phyloP scores from a whole-genome alignment of 2,888 invertebrate genomes.

The Elegia similella region DNA sequence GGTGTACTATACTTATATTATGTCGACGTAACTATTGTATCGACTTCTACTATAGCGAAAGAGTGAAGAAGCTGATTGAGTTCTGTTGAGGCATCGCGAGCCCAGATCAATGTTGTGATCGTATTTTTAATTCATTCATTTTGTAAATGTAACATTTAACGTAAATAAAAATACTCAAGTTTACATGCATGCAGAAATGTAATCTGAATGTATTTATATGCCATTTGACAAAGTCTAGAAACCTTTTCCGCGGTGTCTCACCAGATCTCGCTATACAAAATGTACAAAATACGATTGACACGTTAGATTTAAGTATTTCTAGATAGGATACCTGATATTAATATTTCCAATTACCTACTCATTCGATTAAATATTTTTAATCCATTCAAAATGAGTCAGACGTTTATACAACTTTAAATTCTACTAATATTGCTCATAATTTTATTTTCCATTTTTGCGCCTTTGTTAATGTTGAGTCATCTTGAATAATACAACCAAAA shows the following conservation, averaged over 20 bases:
- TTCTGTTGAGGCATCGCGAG: background rate
- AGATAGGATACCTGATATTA: constrained; percentile 11
- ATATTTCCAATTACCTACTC: constrained; percentile 2
- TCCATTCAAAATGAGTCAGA: background rate
- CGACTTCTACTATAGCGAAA: background rate
- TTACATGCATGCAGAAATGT: no score
- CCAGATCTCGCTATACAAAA: constrained; percentile 19
- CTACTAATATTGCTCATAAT: no score
- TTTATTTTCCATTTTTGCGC: no score
- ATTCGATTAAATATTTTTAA: background rate
- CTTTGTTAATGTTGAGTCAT: no score
- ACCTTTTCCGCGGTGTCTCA: background rate
- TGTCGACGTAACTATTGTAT: constrained; percentile 6
- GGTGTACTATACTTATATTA: constrained; percentile 22
- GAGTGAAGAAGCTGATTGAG: background rate
- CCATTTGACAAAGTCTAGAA: background rate
- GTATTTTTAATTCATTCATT: no score
- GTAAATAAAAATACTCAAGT: no score
- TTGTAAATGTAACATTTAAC: no score
- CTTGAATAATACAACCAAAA: background rate
- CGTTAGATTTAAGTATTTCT: constrained; percentile 27
- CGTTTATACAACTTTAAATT: no score
- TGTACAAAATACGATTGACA: constrained; percentile 39
- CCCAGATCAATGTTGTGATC: background rate
- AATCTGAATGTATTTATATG: background rate